Evolutionary conservation across 2,888 invertebrate genomes (phyloP).

Genomic region (Nephrotoma appendiculata): DNA sequence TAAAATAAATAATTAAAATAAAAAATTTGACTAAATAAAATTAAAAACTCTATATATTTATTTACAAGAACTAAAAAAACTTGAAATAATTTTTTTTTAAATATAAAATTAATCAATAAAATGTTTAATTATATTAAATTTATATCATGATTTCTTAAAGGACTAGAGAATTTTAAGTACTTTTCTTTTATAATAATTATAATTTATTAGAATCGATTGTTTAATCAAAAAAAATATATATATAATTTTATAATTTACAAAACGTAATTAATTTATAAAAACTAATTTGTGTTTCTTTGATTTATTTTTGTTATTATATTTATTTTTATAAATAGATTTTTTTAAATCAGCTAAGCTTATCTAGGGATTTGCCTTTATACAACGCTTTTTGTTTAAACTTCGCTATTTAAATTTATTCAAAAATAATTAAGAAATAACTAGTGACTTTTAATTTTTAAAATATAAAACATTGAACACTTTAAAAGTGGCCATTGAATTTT

Average conservation of each 20-base stretch:
- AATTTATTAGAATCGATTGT: not conserved
- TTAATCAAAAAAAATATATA: not conserved
- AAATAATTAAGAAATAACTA: not conserved
- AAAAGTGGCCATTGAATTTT: not conserved
- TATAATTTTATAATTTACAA: not conserved
- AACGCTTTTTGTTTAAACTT: not conserved
- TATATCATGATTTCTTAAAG: not conserved
- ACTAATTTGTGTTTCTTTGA: not conserved
- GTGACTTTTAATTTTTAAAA: not conserved
- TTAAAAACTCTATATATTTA: not conserved
- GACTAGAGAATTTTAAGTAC: not conserved
- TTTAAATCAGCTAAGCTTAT: not conserved
- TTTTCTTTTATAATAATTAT: not conserved
- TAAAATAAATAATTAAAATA: not conserved
- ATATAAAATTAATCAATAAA: not conserved
- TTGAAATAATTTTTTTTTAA: not conserved
- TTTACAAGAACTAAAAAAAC: not conserved
- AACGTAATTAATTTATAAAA: not conserved
- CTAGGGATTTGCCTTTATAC: not conserved
- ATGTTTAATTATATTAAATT: not conserved
- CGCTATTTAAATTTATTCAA: not conserved
- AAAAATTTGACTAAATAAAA: not conserved
- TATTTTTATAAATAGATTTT: not conserved
- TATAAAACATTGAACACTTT: not conserved
- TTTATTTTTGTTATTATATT: not conserved